Conservation (phyloP, 2,888 invertebrate species). For the Nematopogon swammerdamellus region DNA sequence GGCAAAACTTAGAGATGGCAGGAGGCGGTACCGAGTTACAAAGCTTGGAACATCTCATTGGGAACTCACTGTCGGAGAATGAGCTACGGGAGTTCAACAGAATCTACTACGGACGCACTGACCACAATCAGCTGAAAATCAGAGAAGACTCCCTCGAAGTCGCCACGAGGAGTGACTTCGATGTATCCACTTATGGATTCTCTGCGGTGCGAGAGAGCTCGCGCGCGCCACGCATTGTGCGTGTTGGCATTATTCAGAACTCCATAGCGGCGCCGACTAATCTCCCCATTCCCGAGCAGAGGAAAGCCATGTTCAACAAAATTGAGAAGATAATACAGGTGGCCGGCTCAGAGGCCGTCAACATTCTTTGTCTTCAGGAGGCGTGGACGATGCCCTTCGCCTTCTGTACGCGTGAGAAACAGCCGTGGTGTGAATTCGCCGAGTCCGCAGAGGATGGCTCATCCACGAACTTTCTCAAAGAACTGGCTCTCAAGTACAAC, state of each 20-base stretch:
- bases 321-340: slow-evolving; percentile 70
- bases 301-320: slow-evolving; percentile 73
- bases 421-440: slow-evolving; percentile 97
- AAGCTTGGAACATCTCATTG: slow-evolving; percentile 33
- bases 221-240: slow-evolving; percentile 67
- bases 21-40: slow-evolving; percentile 18
- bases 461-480: slow-evolving; percentile 74
- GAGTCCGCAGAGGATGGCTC: slow-evolving; percentile 86
- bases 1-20: no score
- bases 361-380: slow-evolving; percentile 93
- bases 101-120: slow-evolving; percentile 73
- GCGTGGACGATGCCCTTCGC: slow-evolving; percentile 99
- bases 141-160: slow-evolving; percentile 38
- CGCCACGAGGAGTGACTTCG: slow-evolving; percentile 60
- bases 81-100: slow-evolving; percentile 66
- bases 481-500: slow-evolving; percentile 74
- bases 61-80: slow-evolving; percentile 22
- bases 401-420: slow-evolving; percentile 95
- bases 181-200: slow-evolving; percentile 75
- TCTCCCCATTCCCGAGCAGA: slow-evolving; percentile 70
- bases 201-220: slow-evolving; percentile 65
- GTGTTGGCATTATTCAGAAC: slow-evolving; percentile 87
- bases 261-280: slow-evolving; percentile 74
- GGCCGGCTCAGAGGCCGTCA: slow-evolving; percentile 77
- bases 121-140: slow-evolving; percentile 51